phyloP scores from a whole-genome alignment of 2,113 vertebrate species.

The Xiphorhynchus elegans region DNA sequence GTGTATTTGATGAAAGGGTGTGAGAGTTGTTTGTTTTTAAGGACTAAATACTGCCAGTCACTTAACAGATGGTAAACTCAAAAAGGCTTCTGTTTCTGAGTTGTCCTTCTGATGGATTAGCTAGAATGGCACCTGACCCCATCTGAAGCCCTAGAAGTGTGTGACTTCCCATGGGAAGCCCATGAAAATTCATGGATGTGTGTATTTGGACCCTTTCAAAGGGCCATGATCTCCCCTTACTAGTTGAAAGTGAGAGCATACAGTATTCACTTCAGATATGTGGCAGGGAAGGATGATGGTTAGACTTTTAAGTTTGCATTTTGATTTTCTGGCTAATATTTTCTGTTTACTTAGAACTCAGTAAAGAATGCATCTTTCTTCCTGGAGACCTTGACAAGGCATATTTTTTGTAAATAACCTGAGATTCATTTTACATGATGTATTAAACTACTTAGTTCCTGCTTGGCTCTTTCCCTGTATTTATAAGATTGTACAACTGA shows the following conservation, averaged over 20 bases:
- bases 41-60: not conserved
- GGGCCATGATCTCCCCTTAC: fast-evolving
- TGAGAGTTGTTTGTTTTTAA: not conserved
- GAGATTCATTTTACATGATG: not conserved
- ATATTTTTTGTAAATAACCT: conserved; percentile 17
- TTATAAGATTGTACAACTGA: not conserved
- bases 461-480: not conserved
- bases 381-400: not conserved
- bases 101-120: not conserved
- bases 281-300: not conserved
- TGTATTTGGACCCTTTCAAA: not conserved
- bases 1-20: not conserved
- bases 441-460: not conserved
- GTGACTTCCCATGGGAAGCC: not conserved
- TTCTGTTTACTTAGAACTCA: not conserved
- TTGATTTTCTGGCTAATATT: not conserved
- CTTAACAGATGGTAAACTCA: not conserved
- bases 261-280: not conserved
- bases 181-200: not conserved
- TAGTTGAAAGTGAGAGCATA: not conserved
- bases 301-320: not conserved
- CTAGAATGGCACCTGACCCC: not conserved
- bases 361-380: not conserved
- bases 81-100: not conserved
- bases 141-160: not conserved